Evolutionary conservation across 2,797 vertebrate species (phyloP), one percentile per base, ranked within the genome.

Genomic region (Florisuga fusca): DNA sequence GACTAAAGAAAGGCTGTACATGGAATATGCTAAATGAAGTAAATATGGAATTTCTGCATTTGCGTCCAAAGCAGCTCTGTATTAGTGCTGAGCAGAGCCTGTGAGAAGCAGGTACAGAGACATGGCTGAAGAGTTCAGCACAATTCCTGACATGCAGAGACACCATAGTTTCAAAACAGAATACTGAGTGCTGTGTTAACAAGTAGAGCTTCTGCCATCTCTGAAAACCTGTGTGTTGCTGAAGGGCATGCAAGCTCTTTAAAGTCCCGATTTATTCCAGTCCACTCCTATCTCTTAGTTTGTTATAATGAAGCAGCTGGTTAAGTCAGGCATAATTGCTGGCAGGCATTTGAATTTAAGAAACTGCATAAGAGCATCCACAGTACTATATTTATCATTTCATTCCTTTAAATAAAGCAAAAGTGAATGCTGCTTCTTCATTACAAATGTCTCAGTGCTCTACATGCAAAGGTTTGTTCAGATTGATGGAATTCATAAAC

Each of bases 401-500:
- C 22, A 54, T 92, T 87, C 54, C 59, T 90, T 94, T 95, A 94
- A 94, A 76, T 92, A 96, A 94, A 77, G 57, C 36, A 75, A 72
- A 89, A 93, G 38, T n/a, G 73, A 93, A 86, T 63, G 25, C 76
- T 78, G 43, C 86, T 93, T 46, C 82, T 93, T 95, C 84, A 38
- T 91, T 89, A 58, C 63, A 84, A 45, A 62, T 36, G 26, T 18
- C 63, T 91, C n/a, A 27, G 69, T 94, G 73, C 73, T 90, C 93
- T 92, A 94, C 73, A 34, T 64, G 63, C 66, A n/a, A 36, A 78
- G 36, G 51, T 48, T 91, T 87, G 76, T 90, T 76, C 73, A 89
- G 87, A 93, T 54, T 83, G 93, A 82, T 95, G 94, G 86, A 84
- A 89, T 93, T 96, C 75, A 87, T 90, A 79, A 94, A 79, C 29